A percentile compares a stretch with the other conserved stretches of the same genome.
Evolutionary conservation across 2,888 invertebrate species (phyloP).

Genomic region (Corythucha ciliata): DNA sequence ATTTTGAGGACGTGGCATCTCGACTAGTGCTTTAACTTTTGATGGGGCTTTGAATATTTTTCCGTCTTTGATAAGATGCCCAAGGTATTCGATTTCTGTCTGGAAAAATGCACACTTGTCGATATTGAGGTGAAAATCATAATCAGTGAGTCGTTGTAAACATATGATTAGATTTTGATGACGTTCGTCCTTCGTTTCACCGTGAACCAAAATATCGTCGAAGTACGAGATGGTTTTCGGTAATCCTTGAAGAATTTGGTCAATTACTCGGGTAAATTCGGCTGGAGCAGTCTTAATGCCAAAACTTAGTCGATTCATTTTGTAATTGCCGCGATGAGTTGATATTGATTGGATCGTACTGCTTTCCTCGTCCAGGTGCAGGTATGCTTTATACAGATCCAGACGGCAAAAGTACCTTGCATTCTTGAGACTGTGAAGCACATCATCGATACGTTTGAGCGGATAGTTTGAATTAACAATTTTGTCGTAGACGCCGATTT

Average conservation of each 20-base stretch:
- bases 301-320: conserved; percentile 3
- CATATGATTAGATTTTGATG: neutral
- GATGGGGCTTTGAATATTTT: conserved; percentile 19
- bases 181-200: conserved; percentile 4
- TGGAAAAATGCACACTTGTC: conserved; percentile 8
- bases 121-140: conserved; percentile 6
- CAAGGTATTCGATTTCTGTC: neutral
- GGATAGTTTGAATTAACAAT: conserved; percentile 27
- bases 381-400: neutral
- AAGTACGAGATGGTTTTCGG: neutral
- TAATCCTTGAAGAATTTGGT: conserved; percentile 23
- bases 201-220: neutral
- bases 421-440: conserved; percentile 20
- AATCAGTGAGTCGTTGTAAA: neutral
- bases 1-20: conserved; percentile 23
- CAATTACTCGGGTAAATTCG: neutral
- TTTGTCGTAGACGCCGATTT: neutral
- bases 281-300: conserved; percentile 1
- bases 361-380: conserved; percentile 9
- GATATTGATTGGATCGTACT: conserved; percentile 10
- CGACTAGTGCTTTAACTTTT: conserved; percentile 24
- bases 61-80: conserved; percentile 1
- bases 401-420: conserved; percentile 23
- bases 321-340: conserved; percentile 3
- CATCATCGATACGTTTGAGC: conserved; percentile 25